A percentile compares a stretch with the other conserved stretches of the same genome.
Conservation (phyloP, 2,113 vertebrate genomes). For the Lasiurus cinereus region DNA sequence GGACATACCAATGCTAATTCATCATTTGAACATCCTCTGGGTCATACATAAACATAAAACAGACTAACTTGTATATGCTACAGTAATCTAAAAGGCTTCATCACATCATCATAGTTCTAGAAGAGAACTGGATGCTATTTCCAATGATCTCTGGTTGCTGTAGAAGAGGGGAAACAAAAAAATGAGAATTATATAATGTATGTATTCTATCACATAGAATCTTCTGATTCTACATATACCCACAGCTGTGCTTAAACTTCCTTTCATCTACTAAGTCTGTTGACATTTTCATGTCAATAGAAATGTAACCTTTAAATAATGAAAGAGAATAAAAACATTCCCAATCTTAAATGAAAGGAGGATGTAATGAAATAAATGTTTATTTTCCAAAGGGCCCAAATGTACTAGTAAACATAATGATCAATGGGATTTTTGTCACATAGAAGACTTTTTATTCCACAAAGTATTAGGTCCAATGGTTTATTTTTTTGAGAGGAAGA, state of each 20-base stretch:
- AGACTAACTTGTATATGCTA: not conserved
- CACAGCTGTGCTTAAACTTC: not conserved
- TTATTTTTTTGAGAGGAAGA: not conserved
- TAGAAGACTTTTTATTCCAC: not conserved
- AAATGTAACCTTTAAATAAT: slow-evolving; percentile 47
- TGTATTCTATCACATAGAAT: not conserved
- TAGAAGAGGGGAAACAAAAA: not conserved
- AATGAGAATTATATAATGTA: not conserved
- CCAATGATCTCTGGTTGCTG: slow-evolving; percentile 8
- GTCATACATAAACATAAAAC: not conserved
- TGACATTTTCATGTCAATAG: not conserved
- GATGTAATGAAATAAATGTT: not conserved
- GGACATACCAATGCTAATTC: not conserved
- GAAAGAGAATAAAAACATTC: not conserved
- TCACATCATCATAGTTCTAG: not conserved
- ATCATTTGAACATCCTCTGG: not conserved
- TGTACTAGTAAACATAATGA: not conserved
- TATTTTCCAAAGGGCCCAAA: slow-evolving; percentile 22
- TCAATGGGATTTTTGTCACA: not conserved
- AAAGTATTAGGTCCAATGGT: not conserved
- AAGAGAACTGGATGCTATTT: not conserved
- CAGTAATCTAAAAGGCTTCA: not conserved
- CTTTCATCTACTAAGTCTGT: not conserved
- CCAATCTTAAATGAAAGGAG: not conserved
- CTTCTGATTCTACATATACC: not conserved